Conservation (phyloP, 2,113 vertebrate genomes). For the Calypte anna region DNA sequence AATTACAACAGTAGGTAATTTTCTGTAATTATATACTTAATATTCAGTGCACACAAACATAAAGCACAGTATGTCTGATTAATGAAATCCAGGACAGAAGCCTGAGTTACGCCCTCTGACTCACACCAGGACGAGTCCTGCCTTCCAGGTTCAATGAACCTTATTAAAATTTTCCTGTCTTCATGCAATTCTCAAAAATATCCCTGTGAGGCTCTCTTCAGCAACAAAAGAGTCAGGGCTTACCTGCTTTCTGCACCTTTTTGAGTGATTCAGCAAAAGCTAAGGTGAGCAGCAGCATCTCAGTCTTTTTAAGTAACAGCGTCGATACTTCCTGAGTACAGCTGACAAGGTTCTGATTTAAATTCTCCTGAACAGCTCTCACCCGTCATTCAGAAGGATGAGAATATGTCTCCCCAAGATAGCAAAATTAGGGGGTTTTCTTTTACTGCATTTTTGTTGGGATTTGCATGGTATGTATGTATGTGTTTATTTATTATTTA, state of each 20-base stretch:
- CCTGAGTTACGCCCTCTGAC: constrained; percentile 50
- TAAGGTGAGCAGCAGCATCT: background rate
- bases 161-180: constrained; percentile 32
- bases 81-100: constrained; percentile 35
- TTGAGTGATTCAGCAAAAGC: constrained; percentile 49
- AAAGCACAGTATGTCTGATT: background rate
- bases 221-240: background rate
- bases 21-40: constrained; percentile 43
- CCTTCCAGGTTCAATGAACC: constrained; percentile 47
- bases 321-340: background rate
- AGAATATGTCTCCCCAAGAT: background rate
- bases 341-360: background rate
- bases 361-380: background rate
- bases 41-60: constrained; percentile 16
- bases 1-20: background rate
- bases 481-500: background rate
- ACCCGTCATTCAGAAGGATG: background rate
- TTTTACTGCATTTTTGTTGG: background rate
- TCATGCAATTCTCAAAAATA: constrained; percentile 46
- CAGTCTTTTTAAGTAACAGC: background rate
- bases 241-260: constrained; percentile 20
- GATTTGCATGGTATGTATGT: background rate
- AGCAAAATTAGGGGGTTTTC: background rate
- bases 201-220: constrained; percentile 58
- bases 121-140: constrained; percentile 6